Percentiles rank a stretch among this genome's conserved stretches.
These are phyloP conservation scores for Stylophora pistillata DNA, from an alignment of 64 coral and sea anemone genomes.

Conservation along the genomic window DNA sequence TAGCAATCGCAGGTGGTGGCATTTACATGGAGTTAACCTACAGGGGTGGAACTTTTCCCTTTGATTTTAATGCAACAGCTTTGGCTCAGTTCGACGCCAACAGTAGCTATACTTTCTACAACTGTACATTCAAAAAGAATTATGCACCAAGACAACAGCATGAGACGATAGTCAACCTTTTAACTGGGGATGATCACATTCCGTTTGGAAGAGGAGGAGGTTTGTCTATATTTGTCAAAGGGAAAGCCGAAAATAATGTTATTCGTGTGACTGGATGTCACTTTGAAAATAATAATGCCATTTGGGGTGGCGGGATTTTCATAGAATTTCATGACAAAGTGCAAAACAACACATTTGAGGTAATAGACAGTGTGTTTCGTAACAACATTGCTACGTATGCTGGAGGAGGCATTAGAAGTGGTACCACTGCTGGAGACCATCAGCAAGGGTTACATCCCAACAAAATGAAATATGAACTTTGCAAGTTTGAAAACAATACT, in stretches of 20 bases:
- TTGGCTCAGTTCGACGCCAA: conserved; percentile 41
- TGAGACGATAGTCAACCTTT: conserved; percentile 22
- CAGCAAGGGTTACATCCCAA: background rate
- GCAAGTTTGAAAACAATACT: conserved; percentile 49
- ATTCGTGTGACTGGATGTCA: conserved; percentile 53
- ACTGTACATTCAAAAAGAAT: conserved; percentile 52
- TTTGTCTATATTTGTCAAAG: conserved; percentile 61
- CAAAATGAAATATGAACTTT: conserved; percentile 45
- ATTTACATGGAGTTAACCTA: conserved; percentile 64
- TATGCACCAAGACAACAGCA: conserved; percentile 29
- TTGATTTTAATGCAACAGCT: background rate
- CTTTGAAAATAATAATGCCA: conserved; percentile 56
- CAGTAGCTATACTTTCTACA: conserved; percentile 6
- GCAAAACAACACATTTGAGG: conserved; percentile 55
- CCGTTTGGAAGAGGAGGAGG: conserved; percentile 71
- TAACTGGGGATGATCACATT: conserved; percentile 35
- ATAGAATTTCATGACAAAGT: conserved; percentile 59
- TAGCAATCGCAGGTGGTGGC: conserved; percentile 44
- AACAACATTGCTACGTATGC: conserved; percentile 59
- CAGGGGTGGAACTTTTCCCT: conserved; percentile 36
- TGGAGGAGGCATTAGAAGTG: conserved; percentile 72
- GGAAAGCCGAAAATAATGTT: conserved; percentile 16
- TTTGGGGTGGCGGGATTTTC: conserved; percentile 76
- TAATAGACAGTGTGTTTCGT: conserved; percentile 39
- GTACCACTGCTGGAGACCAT: background rate